These are phyloP conservation scores for Drosophila nigricruria DNA, from an alignment of 2,888 invertebrate species.

Conservation along the genomic window DNA sequence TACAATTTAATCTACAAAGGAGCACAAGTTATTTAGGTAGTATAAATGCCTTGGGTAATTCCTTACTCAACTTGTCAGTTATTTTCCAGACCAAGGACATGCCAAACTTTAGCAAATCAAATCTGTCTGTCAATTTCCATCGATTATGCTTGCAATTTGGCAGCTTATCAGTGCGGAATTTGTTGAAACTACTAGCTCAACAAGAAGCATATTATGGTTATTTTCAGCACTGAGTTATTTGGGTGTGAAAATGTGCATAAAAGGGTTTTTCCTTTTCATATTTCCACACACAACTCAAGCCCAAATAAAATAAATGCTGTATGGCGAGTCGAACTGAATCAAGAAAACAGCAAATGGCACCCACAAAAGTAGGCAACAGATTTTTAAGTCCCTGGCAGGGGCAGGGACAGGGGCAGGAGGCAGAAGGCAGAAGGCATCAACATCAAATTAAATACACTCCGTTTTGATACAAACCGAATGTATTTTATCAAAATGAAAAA, in stretches of 20 bases:
- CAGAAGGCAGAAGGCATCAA: slow-evolving; percentile 41
- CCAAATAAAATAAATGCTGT: slow-evolving; percentile 20
- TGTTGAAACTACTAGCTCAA: slow-evolving; percentile 23
- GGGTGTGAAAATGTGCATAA: slow-evolving; percentile 36
- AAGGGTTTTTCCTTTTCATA: slow-evolving; percentile 28
- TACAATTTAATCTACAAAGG: too few species aligned
- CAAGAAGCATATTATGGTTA: slow-evolving; percentile 34
- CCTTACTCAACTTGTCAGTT: background rate
- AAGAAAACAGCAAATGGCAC: slow-evolving; percentile 12
- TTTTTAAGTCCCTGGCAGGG: slow-evolving; percentile 61
- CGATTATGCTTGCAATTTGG: slow-evolving; percentile 38
- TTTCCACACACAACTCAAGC: slow-evolving; percentile 18
- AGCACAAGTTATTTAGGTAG: too few species aligned
- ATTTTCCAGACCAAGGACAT: background rate
- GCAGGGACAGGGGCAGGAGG: background rate
- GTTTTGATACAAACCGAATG: slow-evolving; percentile 23
- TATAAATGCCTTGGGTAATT: too few species aligned
- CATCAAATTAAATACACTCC: slow-evolving; percentile 51
- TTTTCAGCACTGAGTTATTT: slow-evolving; percentile 24
- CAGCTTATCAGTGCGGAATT: slow-evolving; percentile 34
- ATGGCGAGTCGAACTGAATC: slow-evolving; percentile 4
- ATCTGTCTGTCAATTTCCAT: slow-evolving; percentile 25
- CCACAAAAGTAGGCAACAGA: slow-evolving; percentile 66
- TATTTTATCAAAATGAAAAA: slow-evolving; percentile 64
- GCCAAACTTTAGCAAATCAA: slow-evolving; percentile 4